Evolutionary conservation across 2,113 vertebrate species (phyloP).

Genomic region (Chloroceryle aenea): DNA sequence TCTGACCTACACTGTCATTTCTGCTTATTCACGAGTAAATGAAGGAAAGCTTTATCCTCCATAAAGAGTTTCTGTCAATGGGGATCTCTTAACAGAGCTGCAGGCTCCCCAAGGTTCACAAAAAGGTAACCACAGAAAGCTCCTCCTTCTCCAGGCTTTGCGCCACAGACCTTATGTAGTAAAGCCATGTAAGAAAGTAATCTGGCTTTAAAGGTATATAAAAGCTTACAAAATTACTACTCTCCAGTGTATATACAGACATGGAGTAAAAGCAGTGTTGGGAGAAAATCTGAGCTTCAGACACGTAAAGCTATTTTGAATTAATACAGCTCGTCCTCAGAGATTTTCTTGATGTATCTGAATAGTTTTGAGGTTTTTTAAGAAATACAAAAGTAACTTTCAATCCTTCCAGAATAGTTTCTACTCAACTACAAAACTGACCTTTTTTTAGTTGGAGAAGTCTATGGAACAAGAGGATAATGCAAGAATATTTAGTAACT

Average conservation of each 20-base stretch:
- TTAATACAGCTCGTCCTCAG: neutral
- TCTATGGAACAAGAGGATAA: conserved; percentile 22
- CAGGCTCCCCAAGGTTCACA: neutral
- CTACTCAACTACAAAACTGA: neutral
- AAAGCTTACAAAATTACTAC: neutral
- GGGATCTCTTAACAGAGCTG: conserved; percentile 5
- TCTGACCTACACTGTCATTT: conserved; percentile 13
- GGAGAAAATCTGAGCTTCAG: neutral
- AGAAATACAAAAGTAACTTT: neutral
- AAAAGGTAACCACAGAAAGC: conserved; percentile 3
- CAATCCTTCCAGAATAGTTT: neutral
- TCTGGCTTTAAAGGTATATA: neutral
- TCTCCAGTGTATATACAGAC: neutral
- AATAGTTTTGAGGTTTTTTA: neutral
- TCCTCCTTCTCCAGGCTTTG: neutral
- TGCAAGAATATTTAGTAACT: conserved; percentile 10
- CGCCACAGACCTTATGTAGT: neutral
- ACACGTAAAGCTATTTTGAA: neutral
- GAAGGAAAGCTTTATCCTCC: neutral
- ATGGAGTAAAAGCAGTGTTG: neutral
- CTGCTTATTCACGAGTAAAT: conserved; percentile 12
- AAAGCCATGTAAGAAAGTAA: neutral
- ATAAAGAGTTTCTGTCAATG: conserved; percentile 14
- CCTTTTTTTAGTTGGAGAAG: neutral
- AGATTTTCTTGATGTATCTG: neutral